Conservation (phyloP, 2,113 vertebrate species). For the Myotis brandtii region DNA sequence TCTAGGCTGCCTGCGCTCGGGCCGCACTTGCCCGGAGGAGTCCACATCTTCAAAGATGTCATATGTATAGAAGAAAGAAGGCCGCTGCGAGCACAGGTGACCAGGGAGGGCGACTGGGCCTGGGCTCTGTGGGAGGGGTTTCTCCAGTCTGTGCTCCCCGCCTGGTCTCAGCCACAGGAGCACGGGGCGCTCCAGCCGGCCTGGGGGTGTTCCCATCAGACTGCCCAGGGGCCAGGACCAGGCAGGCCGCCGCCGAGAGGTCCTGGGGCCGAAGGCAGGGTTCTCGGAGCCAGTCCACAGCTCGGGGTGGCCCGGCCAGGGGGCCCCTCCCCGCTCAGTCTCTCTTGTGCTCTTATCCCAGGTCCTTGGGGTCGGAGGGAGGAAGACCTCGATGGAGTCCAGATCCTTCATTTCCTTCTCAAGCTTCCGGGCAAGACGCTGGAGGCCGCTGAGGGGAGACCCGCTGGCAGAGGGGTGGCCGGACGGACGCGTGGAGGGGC, state of each 20-base stretch:
- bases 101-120: background rate
- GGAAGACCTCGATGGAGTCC: background rate
- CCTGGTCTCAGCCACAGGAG: background rate
- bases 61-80: background rate
- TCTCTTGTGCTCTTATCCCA: conserved; percentile 38
- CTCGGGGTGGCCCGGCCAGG: background rate
- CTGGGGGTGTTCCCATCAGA: background rate
- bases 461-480: conserved; percentile 74
- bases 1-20: background rate
- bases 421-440: background rate
- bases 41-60: background rate
- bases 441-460: background rate
- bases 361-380: background rate
- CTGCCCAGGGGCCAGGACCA: background rate
- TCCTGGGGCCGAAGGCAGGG: background rate
- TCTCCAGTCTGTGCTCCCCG: conserved; percentile 16
- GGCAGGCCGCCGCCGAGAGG: background rate
- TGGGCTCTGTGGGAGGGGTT: background rate
- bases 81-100: background rate
- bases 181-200: background rate
- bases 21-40: background rate
- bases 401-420: conserved; percentile 26
- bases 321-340: background rate
- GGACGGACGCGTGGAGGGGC: conserved; percentile 49
- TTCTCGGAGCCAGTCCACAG: background rate